Evolutionary conservation across 2,113 vertebrate species (phyloP).

Genomic region (Chamaea fasciata): DNA sequence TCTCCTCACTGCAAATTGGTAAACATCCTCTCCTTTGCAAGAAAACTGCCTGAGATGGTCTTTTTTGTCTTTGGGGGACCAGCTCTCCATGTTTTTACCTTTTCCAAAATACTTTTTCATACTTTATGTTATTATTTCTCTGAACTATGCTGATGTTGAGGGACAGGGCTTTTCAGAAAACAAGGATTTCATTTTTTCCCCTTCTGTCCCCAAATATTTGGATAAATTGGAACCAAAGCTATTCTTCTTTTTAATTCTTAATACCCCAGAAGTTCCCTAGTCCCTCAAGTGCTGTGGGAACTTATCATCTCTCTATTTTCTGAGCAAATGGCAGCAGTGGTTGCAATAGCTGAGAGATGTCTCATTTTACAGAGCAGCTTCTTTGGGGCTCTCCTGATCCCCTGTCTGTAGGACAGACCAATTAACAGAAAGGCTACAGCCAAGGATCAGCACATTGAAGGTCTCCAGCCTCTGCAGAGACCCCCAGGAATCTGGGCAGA

Average conservation of each 20-base stretch:
- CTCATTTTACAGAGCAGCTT: background rate
- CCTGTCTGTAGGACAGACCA: background rate
- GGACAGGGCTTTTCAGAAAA: background rate
- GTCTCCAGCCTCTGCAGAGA: constrained; percentile 39
- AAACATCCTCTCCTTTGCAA: background rate
- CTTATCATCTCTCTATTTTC: background rate
- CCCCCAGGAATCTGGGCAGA: constrained; percentile 42
- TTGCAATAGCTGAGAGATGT: background rate
- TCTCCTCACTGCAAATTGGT: background rate
- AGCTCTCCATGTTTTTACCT: background rate
- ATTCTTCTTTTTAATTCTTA: background rate
- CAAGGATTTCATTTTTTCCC: background rate
- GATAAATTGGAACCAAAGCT: background rate
- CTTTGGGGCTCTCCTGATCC: background rate
- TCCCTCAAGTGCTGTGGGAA: background rate
- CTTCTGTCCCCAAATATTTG: background rate
- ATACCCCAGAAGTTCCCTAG: background rate
- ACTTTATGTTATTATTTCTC: background rate
- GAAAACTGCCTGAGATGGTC: background rate
- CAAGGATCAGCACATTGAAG: background rate
- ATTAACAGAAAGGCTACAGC: constrained; percentile 11
- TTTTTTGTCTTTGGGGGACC: background rate
- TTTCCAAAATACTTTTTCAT: background rate
- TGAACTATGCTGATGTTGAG: background rate
- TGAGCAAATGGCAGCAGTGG: background rate